These are phyloP conservation scores for Achatina immaculata DNA, from an alignment of 1,140 invertebrate species.

Conservation along the genomic window DNA sequence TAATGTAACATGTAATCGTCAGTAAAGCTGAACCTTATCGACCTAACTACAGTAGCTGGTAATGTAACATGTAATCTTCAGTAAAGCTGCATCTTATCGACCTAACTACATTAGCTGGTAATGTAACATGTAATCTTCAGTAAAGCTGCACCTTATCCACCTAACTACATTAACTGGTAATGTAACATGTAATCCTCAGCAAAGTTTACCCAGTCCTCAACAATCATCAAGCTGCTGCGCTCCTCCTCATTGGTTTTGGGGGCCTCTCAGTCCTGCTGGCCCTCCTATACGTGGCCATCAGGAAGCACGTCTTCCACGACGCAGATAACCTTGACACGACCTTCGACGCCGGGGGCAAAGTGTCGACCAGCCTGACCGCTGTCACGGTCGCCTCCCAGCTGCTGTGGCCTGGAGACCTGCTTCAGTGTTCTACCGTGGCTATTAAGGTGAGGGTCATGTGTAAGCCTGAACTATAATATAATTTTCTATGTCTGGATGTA, in stretches of 20 bases:
- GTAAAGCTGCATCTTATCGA: no score
- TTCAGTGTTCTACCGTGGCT: constrained; percentile 59
- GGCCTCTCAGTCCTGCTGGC: constrained; percentile 62
- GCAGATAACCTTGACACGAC: constrained; percentile 63
- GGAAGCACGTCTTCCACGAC: constrained; percentile 63
- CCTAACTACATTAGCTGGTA: neutral
- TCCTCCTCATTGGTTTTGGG: constrained; percentile 61
- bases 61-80: neutral
- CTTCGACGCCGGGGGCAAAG: constrained; percentile 68
- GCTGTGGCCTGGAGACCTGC: constrained; percentile 58
- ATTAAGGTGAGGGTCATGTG: constrained; percentile 52
- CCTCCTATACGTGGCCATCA: constrained; percentile 55
- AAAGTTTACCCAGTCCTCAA: constrained; percentile 44
- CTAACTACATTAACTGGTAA: neutral
- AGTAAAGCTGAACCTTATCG: neutral
- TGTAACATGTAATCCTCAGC: neutral
- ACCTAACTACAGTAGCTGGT: neutral
- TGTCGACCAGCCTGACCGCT: constrained; percentile 58
- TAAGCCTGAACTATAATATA: no score
- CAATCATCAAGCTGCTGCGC: constrained; percentile 52
- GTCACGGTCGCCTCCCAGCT: constrained; percentile 61
- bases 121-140: no score
- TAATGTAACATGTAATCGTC: no score
- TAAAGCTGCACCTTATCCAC: neutral
- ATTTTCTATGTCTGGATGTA: neutral